Percentiles rank a stretch among this genome's conserved stretches.
phyloP scores from a whole-genome alignment of 2,113 vertebrate species.

The Sinocyclocheilus maitianheensis region DNA sequence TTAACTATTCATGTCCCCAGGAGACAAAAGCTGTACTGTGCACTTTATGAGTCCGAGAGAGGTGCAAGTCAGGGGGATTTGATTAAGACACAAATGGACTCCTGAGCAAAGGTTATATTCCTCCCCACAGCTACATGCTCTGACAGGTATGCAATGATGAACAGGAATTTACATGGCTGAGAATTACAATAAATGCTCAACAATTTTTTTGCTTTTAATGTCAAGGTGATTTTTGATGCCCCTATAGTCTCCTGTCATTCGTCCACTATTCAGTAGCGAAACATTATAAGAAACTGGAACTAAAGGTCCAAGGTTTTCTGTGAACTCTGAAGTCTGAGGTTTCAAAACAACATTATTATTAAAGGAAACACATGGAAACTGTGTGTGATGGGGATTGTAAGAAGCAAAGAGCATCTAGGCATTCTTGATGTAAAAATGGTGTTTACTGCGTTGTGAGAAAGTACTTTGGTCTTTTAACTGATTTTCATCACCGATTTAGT shows the following conservation, averaged over 20 bases:
- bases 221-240: neutral
- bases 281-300: too few relatives aligned
- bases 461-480: too few relatives aligned
- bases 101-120: slow-evolving; percentile 34
- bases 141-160: slow-evolving; percentile 22
- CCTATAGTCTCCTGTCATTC: too few relatives aligned
- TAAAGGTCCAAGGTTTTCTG: too few relatives aligned
- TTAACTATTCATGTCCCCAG: neutral
- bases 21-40: neutral
- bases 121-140: slow-evolving; percentile 15
- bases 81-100: slow-evolving; percentile 33
- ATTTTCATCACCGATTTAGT: neutral
- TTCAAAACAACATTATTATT: too few relatives aligned
- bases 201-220: slow-evolving; percentile 19
- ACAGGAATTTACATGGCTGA: slow-evolving; percentile 13
- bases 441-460: too few relatives aligned
- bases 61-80: slow-evolving; percentile 14
- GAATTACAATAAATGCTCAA: neutral
- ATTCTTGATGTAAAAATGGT: too few relatives aligned
- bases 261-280: too few relatives aligned
- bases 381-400: too few relatives aligned
- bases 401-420: too few relatives aligned
- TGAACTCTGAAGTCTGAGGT: too few relatives aligned
- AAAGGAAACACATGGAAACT: too few relatives aligned
- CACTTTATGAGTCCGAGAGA: neutral